Evolutionary conservation across 1,140 invertebrate species (phyloP).

Genomic region (Bombus sibiricus): DNA sequence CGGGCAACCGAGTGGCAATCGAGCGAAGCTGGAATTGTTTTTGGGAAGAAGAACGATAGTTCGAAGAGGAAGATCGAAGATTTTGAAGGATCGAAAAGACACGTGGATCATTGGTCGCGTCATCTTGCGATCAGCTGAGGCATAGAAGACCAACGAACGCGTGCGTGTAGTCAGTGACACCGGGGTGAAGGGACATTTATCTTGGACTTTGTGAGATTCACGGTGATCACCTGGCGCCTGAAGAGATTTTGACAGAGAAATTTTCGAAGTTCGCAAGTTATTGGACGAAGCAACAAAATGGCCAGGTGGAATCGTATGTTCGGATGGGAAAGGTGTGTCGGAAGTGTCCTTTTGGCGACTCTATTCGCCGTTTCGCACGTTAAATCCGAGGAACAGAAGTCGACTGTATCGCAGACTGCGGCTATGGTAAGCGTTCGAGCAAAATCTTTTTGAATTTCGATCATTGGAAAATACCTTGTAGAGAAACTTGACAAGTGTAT

Average conservation of each 20-base stretch:
- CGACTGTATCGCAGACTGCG: constrained; percentile 14
- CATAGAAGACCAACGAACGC: not conserved
- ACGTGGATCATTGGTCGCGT: not conserved
- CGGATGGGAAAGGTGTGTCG: constrained; percentile 38
- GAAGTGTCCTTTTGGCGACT: constrained; percentile 27
- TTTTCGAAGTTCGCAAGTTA: not conserved
- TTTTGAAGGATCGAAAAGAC: constrained; percentile 22
- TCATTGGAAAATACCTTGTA: too few relatives aligned
- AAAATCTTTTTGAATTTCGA: too few relatives aligned
- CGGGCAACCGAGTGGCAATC: too few relatives aligned
- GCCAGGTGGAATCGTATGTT: constrained; percentile 21
- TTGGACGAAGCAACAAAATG: not conserved
- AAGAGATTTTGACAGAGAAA: too few relatives aligned
- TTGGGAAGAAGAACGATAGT: too few relatives aligned
- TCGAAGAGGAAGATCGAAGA: not conserved
- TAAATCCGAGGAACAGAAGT: not conserved
- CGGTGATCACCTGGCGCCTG: not conserved
- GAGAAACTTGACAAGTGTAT: too few relatives aligned
- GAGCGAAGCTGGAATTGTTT: not conserved
- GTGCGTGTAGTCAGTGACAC: constrained; percentile 24
- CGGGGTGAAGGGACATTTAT: not conserved
- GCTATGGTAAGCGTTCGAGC: constrained; percentile 35
- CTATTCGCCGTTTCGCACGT: constrained; percentile 1
- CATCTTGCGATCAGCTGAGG: constrained; percentile 11
- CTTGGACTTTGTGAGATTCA: not conserved